Percentiles rank a stretch among this genome's conserved stretches.
phyloP scores from a whole-genome alignment of 2,797 vertebrate species.

The Decapterus maruadsi region DNA sequence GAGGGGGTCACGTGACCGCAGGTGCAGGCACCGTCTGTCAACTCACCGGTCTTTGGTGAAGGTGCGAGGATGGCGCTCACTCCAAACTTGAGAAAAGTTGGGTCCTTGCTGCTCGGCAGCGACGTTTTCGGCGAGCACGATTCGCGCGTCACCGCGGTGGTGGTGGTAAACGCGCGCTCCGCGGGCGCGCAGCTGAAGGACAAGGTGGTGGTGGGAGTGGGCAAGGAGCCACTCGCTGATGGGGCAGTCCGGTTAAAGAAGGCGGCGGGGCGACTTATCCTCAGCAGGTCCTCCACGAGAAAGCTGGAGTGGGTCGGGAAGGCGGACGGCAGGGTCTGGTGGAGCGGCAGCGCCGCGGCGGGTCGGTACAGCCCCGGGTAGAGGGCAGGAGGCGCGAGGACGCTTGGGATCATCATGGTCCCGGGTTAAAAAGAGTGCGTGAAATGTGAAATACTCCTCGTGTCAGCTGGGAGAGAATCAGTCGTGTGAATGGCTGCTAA shows the following conservation, averaged over 20 bases:
- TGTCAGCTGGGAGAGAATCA: constrained; percentile 72
- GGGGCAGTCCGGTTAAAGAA: constrained; percentile 87
- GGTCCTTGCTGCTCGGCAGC: constrained; percentile 81
- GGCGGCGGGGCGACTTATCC: constrained; percentile 90
- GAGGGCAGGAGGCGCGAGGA: constrained; percentile 91
- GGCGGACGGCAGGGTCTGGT: constrained; percentile 89
- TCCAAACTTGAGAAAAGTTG: constrained; percentile 95
- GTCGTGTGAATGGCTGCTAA: constrained; percentile 79
- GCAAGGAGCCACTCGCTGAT: constrained; percentile 81
- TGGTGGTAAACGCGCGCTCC: constrained; percentile 51
- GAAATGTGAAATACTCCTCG: constrained; percentile 68
- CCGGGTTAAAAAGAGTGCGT: constrained; percentile 47
- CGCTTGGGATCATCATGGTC: constrained; percentile 96
- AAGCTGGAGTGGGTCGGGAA: constrained; percentile 92
- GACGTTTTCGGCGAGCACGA: constrained; percentile 86
- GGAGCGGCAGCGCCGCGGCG: constrained; percentile 89
- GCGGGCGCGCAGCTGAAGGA: constrained; percentile 72
- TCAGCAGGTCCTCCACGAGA: constrained; percentile 95
- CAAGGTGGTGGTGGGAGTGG: constrained; percentile 82
- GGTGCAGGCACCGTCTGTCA: not conserved
- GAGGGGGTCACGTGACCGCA: too few relatives aligned
- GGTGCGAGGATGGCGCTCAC: constrained; percentile 97
- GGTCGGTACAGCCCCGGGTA: constrained; percentile 94
- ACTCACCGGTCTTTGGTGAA: constrained; percentile 91
- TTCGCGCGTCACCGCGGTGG: constrained; percentile 77